Evolutionary conservation across 2,797 vertebrate genomes (phyloP).

Genomic region (Merluccius polli): DNA sequence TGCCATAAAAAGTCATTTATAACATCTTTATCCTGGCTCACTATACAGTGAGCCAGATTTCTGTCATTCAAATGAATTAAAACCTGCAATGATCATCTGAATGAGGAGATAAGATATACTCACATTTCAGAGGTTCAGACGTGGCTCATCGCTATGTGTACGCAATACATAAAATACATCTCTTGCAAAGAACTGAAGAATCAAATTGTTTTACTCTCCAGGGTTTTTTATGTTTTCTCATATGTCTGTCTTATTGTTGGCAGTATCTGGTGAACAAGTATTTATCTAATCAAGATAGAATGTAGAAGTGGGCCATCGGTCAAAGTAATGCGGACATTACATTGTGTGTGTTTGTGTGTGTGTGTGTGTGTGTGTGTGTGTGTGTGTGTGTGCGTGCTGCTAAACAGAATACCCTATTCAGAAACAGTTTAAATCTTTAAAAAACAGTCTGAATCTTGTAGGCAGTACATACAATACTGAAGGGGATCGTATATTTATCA

Average conservation of each 20-base stretch:
- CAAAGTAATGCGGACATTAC: background rate
- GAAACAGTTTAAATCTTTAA: background rate
- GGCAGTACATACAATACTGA: background rate
- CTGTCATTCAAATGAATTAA: no score
- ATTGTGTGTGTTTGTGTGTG: slow-evolving; percentile 5
- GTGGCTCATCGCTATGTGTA: background rate
- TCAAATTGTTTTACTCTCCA: background rate
- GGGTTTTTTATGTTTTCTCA: background rate
- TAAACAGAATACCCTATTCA: background rate
- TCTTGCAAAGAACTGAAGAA: background rate
- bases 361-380: background rate
- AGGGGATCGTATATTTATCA: background rate
- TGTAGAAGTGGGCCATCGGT: background rate
- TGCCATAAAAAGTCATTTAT: background rate
- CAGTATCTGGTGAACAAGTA: background rate
- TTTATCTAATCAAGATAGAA: background rate
- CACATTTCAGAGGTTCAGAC: background rate
- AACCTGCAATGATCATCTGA: background rate
- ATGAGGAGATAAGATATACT: background rate
- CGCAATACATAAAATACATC: background rate
- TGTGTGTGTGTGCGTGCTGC: slow-evolving; percentile 7
- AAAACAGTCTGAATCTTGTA: background rate
- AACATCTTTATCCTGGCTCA: background rate
- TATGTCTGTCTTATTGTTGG: background rate
- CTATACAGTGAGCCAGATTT: background rate